These are phyloP conservation scores for Pipistrellus pygmaeus DNA, from an alignment of 2,797 vertebrate genomes.

Conservation along the genomic window DNA sequence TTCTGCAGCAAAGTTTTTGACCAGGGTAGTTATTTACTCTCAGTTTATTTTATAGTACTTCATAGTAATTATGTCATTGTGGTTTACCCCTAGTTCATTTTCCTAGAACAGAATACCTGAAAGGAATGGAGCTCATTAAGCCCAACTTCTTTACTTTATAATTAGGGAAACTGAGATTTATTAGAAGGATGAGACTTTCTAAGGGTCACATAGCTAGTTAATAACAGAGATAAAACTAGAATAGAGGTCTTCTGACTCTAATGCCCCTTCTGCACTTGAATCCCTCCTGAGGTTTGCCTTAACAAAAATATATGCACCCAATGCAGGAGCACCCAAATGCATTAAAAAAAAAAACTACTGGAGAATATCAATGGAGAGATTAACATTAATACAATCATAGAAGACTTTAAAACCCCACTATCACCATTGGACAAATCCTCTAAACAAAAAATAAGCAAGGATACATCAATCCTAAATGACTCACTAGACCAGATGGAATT, in stretches of 20 bases:
- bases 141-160: slow-evolving; percentile 2
- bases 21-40: slow-evolving; percentile 36
- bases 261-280: neutral
- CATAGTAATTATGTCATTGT: neutral
- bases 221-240: slow-evolving; percentile 14
- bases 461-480: no score
- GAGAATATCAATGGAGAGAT: no score
- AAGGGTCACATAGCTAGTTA: neutral
- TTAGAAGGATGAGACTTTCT: neutral
- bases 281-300: neutral
- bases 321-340: no score
- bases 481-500: no score
- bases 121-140: neutral
- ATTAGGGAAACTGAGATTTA: neutral
- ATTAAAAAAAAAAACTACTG: no score
- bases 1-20: neutral
- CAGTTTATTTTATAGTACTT: slow-evolving; percentile 46
- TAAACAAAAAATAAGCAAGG: no score
- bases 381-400: no score
- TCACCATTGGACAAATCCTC: no score
- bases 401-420: no score
- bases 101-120: slow-evolving; percentile 9
- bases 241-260: neutral
- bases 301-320: neutral
- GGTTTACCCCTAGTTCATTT: slow-evolving; percentile 29